Conservation (phyloP, 30 jellyfish, hydroid and myxozoan species). For the Cassiopea andromeda region DNA sequence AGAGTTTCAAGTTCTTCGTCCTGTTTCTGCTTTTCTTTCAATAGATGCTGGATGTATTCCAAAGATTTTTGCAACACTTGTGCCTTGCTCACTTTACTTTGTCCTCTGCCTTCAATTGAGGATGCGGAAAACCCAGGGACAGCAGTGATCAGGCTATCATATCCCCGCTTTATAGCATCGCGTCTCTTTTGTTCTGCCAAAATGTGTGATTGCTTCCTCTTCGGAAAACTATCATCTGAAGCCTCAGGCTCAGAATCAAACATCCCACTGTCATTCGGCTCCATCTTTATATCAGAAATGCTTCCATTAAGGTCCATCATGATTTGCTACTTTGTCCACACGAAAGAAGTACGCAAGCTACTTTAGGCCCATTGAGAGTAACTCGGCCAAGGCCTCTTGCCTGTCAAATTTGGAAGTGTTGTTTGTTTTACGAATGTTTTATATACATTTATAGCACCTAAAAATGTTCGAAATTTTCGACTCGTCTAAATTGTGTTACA, state of each 20-base stretch:
- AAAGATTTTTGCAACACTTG: conserved; percentile 72
- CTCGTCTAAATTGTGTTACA: no score
- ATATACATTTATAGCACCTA: no score
- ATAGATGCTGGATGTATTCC: conserved; percentile 18
- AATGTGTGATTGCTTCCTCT: conserved; percentile 52
- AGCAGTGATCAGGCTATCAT: conserved; percentile 56
- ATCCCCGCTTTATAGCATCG: conserved; percentile 68
- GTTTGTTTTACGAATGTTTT: no score
- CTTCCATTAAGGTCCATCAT: background rate
- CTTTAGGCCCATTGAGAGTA: background rate
- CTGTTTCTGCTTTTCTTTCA: conserved; percentile 44
- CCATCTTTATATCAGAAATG: conserved; percentile 6
- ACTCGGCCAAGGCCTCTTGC: background rate
- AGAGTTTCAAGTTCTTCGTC: conserved; percentile 67
- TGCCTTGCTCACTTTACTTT: conserved; percentile 77
- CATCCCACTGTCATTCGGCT: conserved; percentile 1
- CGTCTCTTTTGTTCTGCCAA: conserved; percentile 76
- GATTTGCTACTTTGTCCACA: background rate
- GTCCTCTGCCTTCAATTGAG: conserved; percentile 17
- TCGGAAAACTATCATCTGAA: conserved; percentile 38
- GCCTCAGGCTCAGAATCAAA: conserved; percentile 40
- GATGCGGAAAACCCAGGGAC: conserved; percentile 77
- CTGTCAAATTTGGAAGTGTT: no score
- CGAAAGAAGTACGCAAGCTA: background rate
- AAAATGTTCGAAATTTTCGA: no score